Conservation (phyloP, 2,113 vertebrate genomes). For the Jacana jacana region DNA sequence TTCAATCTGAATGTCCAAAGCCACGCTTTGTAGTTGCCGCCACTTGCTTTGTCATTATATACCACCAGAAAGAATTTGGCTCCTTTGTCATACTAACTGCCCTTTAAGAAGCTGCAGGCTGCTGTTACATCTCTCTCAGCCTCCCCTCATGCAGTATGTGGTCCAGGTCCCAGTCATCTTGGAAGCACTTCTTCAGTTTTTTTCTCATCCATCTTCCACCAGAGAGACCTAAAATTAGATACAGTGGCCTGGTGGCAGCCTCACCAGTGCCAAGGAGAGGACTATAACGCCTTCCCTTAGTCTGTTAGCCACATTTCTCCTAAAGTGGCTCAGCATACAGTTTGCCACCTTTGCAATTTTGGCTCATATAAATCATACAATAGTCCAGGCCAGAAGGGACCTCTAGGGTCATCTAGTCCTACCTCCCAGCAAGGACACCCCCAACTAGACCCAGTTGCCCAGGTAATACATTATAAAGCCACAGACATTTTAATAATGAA, state of each 20-base stretch:
- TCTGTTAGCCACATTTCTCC: background rate
- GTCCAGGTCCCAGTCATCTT: background rate
- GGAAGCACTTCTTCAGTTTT: background rate
- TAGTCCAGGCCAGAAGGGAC: too few species aligned
- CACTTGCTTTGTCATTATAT: background rate
- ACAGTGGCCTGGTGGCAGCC: background rate
- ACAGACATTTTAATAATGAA: too few species aligned
- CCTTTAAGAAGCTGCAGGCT: background rate
- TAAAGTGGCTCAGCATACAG: background rate
- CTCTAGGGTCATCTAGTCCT: too few species aligned
- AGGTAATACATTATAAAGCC: too few species aligned
- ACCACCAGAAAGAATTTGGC: background rate
- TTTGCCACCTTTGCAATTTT: background rate
- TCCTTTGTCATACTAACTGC: background rate
- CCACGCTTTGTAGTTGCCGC: background rate
- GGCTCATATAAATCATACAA: background rate
- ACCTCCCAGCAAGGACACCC: too few species aligned
- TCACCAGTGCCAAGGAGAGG: background rate
- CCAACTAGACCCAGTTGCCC: too few species aligned
- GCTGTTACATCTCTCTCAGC: background rate
- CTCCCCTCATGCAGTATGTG: background rate
- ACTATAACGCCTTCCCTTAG: background rate
- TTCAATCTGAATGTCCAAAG: background rate
- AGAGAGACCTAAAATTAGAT: background rate
- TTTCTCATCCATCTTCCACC: background rate